Evolutionary conservation across 2,888 invertebrate genomes (phyloP), one percentile per base, ranked within the genome.

Genomic region (Agrilus cyanescens): DNA sequence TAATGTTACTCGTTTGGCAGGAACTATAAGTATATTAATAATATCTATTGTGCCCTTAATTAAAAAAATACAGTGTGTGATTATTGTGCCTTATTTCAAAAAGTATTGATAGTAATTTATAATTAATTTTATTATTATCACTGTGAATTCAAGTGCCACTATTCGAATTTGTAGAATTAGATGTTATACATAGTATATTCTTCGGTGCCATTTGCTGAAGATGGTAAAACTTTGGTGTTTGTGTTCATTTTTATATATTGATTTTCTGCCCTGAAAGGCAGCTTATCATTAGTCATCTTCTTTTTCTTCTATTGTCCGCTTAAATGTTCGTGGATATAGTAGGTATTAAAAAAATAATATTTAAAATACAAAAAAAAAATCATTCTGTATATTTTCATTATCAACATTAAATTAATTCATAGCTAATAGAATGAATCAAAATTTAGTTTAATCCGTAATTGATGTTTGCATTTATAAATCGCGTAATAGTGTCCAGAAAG

Each of bases 181-280:
- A 37, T 18, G 12, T 35, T 15, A 35, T 6, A 36, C 13, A n/a
- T 37, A 37, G n/a, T 12, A 4, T 36, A 36, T n/a, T n/a, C n/a
- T n/a, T n/a, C n/a, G n/a, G n/a, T n/a, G n/a, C n/a, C n/a, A n/a
- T n/a, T n/a, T n/a, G n/a, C n/a, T n/a, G n/a, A n/a, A n/a, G 12
- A 20, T 8, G 8, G 10, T 18, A 37, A 18, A 14, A 20, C 13
- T 20, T 13, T 37, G 20, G 37, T 20, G 12, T 20, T 12, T 25
- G 20, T 20, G 29, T 37, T 37, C 20, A 25, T 38, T 34, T 18
- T 20, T 37, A 14, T 36, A 25, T 10, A 10, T 25, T 10, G 10
- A 10, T 25, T 10, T 10, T 10, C 35, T 43, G 47, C 39, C 47
- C 47, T 32, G 12, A 38, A 45, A 20, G 47, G 45, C 47, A 47